These are phyloP conservation scores for Panzeria rudis DNA, from an alignment of 2,888 invertebrate species.

Conservation along the genomic window DNA sequence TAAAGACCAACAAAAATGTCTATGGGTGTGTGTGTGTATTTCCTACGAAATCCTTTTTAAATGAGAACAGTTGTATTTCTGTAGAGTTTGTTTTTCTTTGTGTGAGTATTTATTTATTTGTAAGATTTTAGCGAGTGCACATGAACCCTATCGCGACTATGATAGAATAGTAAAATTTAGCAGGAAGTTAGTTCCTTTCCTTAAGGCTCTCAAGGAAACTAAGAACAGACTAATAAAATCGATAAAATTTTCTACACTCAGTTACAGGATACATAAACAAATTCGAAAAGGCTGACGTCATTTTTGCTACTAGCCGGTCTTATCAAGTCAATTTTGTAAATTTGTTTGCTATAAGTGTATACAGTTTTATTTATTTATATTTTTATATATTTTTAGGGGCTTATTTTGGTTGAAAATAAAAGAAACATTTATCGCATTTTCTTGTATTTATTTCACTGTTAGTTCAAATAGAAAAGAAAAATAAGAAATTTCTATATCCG, in stretches of 20 bases:
- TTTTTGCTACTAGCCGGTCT: constrained; percentile 14
- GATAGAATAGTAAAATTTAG: not conserved
- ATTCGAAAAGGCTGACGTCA: constrained; percentile 51
- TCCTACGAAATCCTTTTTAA: constrained; percentile 14
- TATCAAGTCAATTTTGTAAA: constrained; percentile 20
- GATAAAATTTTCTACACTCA: constrained; percentile 47
- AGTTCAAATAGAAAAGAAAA: not conserved
- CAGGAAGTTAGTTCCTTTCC: constrained; percentile 6
- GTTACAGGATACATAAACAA: constrained; percentile 33
- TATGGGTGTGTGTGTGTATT: not conserved
- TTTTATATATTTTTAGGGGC: constrained; percentile 11
- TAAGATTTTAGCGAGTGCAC: constrained; percentile 3
- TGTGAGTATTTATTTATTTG: not conserved
- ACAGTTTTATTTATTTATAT: not conserved
- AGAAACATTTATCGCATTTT: not conserved
- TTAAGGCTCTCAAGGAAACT: constrained; percentile 8
- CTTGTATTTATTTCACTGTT: not conserved
- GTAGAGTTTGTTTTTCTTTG: too few species aligned
- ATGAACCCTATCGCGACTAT: not conserved
- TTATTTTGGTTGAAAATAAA: constrained; percentile 28
- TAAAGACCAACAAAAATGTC: not conserved
- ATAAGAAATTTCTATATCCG: not conserved
- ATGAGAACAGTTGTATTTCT: not conserved
- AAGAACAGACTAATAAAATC: constrained; percentile 42
- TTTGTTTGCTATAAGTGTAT: not conserved